Evolutionary conservation across 2,888 invertebrate species (phyloP).

Genomic region (Pollenia angustigena): DNA sequence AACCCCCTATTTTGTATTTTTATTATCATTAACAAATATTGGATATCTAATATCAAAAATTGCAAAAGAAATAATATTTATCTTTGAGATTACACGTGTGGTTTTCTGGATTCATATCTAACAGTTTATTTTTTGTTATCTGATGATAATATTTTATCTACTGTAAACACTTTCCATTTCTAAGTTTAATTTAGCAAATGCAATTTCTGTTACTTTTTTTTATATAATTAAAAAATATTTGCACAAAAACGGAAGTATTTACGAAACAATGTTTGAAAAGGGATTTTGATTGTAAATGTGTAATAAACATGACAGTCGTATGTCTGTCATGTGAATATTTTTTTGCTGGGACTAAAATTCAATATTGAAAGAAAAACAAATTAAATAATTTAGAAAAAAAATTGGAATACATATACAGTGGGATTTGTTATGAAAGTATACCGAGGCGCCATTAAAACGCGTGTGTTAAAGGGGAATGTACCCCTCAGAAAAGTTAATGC

Average conservation of each 20-base stretch:
- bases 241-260: slow-evolving; percentile 59
- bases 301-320: neutral
- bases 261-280: slow-evolving; percentile 37
- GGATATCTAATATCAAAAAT: slow-evolving; percentile 20
- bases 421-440: no score
- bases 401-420: no score
- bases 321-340: neutral
- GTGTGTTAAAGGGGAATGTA: no score
- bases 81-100: slow-evolving; percentile 20
- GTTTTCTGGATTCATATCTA: neutral
- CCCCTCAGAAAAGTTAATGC: no score
- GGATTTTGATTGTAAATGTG: slow-evolving; percentile 29
- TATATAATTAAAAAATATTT: slow-evolving; percentile 13
- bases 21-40: neutral
- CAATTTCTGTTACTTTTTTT: neutral
- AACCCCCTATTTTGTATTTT: no score
- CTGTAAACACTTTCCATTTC: slow-evolving; percentile 2
- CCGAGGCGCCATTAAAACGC: no score
- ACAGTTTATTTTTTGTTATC: neutral
- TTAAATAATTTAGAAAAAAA: no score
- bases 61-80: slow-evolving; percentile 14
- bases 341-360: neutral
- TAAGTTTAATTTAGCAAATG: slow-evolving; percentile 6
- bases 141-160: neutral
- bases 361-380: no score